Percentiles rank a stretch among this genome's conserved stretches.
These are phyloP conservation scores for Atherix ibis DNA, from an alignment of 2,888 invertebrate genomes.

Conservation along the genomic window DNA sequence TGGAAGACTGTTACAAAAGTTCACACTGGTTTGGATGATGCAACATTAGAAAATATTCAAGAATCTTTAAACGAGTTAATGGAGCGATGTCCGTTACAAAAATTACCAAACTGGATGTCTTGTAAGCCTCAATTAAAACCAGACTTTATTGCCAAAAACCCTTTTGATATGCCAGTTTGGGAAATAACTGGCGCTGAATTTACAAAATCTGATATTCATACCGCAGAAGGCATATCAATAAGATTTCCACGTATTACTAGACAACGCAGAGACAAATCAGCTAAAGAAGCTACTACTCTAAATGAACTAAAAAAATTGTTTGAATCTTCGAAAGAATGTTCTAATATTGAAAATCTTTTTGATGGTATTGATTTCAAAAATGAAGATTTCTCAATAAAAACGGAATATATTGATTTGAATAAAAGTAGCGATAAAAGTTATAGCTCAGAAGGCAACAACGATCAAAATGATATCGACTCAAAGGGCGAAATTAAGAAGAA, in stretches of 20 bases:
- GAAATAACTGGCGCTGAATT: conserved; percentile 79
- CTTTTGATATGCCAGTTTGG: conserved; percentile 81
- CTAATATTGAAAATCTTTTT: conserved; percentile 27
- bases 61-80: conserved; percentile 41
- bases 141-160: conserved; percentile 74
- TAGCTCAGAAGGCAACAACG: neutral
- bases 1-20: conserved; percentile 92
- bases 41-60: conserved; percentile 62
- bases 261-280: conserved; percentile 70
- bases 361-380: conserved; percentile 16
- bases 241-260: conserved; percentile 79
- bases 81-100: conserved; percentile 57
- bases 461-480: neutral
- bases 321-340: conserved; percentile 41
- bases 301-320: conserved; percentile 53
- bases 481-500: conserved; percentile 2
- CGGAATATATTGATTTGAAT: conserved; percentile 16
- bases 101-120: conserved; percentile 64
- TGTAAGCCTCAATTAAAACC: conserved; percentile 75
- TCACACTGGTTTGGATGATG: conserved; percentile 78
- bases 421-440: conserved; percentile 2
- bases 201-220: conserved; percentile 68
- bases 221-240: conserved; percentile 85
- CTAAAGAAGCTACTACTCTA: conserved; percentile 68
- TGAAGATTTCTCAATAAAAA: conserved; percentile 12